These are phyloP conservation scores for Mythimna lalbum DNA, from an alignment of 2,888 invertebrate species.

Conservation along the genomic window DNA sequence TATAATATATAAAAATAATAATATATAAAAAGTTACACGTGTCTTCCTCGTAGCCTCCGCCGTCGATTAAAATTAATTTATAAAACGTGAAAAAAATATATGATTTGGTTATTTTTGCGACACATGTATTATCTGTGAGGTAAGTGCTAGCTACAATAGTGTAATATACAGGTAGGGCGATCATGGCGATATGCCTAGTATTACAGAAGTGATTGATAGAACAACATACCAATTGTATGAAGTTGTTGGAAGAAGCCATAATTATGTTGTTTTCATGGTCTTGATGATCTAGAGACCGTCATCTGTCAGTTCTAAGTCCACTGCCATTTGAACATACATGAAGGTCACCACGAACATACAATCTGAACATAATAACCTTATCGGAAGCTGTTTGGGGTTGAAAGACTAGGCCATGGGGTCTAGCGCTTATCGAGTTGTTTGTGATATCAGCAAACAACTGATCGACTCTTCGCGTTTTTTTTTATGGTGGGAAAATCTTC, in stretches of 20 bases:
- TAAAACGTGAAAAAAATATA: slow-evolving; percentile 3
- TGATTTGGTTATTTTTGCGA: slow-evolving; percentile 6
- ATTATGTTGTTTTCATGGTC: slow-evolving; percentile 4
- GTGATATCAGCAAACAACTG: too few relatives aligned
- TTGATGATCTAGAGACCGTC: not conserved
- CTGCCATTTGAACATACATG: not conserved
- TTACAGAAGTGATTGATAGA: not conserved
- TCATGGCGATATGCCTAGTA: not conserved
- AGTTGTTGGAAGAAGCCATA: not conserved
- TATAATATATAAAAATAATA: too few relatives aligned
- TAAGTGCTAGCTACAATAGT: not conserved
- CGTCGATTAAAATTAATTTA: slow-evolving; percentile 1
- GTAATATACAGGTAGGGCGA: too few relatives aligned
- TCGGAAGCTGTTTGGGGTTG: too few relatives aligned
- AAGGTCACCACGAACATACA: too few relatives aligned
- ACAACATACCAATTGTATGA: not conserved
- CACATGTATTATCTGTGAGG: slow-evolving; percentile 3
- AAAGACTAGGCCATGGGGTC: too few relatives aligned
- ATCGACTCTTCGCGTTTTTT: too few relatives aligned
- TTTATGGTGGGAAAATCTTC: too few relatives aligned
- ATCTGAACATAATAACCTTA: too few relatives aligned
- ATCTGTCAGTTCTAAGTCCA: not conserved
- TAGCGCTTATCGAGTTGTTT: too few relatives aligned
- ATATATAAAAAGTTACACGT: not conserved
- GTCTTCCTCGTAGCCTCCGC: not conserved